phyloP scores from a whole-genome alignment of 2,888 invertebrate species.

The Agrotis segetum region DNA sequence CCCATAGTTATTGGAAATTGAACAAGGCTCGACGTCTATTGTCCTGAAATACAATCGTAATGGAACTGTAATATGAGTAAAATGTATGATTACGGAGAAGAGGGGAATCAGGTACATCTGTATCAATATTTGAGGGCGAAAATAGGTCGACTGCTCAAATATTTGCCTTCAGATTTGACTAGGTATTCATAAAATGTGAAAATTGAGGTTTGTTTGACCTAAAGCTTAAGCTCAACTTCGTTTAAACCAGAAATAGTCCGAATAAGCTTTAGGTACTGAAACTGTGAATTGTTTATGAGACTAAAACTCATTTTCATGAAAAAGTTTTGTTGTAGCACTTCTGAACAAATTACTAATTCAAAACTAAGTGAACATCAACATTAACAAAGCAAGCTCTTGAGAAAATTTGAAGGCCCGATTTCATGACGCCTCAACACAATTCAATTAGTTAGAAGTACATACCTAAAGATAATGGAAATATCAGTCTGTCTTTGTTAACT shows the following conservation, averaged over 20 bases:
- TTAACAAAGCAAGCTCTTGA: slow-evolving; percentile 20
- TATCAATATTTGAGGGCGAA: slow-evolving; percentile 29
- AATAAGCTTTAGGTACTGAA: background rate
- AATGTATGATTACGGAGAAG: slow-evolving; percentile 37
- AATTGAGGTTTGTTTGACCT: background rate
- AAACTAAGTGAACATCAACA: slow-evolving; percentile 45
- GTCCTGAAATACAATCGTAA: slow-evolving; percentile 68
- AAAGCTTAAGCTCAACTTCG: slow-evolving; percentile 5
- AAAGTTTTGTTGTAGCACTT: slow-evolving; percentile 25
- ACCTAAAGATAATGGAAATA: slow-evolving; percentile 18
- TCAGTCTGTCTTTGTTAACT: slow-evolving; percentile 1
- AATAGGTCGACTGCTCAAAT: slow-evolving; percentile 20
- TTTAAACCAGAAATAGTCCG: background rate
- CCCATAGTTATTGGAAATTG: slow-evolving; percentile 67
- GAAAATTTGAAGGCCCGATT: slow-evolving; percentile 11
- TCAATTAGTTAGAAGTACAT: background rate
- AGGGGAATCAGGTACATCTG: slow-evolving; percentile 17
- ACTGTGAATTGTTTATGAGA: slow-evolving; percentile 20
- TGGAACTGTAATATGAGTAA: slow-evolving; percentile 64
- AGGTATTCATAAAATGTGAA: slow-evolving; percentile 5
- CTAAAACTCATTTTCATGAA: background rate
- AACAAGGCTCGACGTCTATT: slow-evolving; percentile 66
- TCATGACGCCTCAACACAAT: slow-evolving; percentile 22
- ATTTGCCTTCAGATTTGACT: slow-evolving; percentile 13
- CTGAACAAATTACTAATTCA: slow-evolving; percentile 40